Evolutionary conservation across 2,797 vertebrate species (phyloP), one percentile per base, ranked within the genome.

Genomic region (Pangasius djambal): DNA sequence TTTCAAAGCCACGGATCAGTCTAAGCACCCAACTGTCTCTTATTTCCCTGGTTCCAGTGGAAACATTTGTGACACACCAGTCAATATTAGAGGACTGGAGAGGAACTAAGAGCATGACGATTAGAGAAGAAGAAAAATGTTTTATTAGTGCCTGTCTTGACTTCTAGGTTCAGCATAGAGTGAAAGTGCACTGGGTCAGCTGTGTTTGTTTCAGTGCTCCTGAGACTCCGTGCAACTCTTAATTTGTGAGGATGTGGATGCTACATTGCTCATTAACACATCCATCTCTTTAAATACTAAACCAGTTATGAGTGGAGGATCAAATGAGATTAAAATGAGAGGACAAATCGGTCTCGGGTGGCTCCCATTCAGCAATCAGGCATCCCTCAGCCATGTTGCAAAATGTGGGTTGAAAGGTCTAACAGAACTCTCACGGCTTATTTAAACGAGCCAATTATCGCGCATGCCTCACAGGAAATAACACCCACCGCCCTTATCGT

Each of bases 361-460:
- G 88, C 93, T 93, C 93, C 91, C 86, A 87, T 83, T 87, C 28
- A 63, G 91, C 95, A 92, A 92, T 92, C 94, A 93, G 59, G 92
- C 91, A 91, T 91, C 91, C 72, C 86, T 88, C 90, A 77, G 90
- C 28, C 13, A 88, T 87, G 89, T 86, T 86, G 88, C 93, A 94
- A 95, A 94, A 96, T 95, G 90, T 92, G 93, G 94, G 90, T 79
- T 77, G 34, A 88, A 91, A 90, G 92, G 90, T 91, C 93, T 59
- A 63, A 89, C 85, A 50, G 92, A 67, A 91, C 92, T 93, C 95
- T 94, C 92, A 50, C 7, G 92, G 94, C 91, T 94, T 93, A 92
- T 94, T 94, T 94, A 92, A 96, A 95, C 91, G 83, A 94, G 90
- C 93, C 93, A 96, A 96, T 97, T 96, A 97, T 95, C 92, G 85